Conservation (phyloP, 2,888 invertebrate species). For the Pycnomerus fuliginosus region DNA sequence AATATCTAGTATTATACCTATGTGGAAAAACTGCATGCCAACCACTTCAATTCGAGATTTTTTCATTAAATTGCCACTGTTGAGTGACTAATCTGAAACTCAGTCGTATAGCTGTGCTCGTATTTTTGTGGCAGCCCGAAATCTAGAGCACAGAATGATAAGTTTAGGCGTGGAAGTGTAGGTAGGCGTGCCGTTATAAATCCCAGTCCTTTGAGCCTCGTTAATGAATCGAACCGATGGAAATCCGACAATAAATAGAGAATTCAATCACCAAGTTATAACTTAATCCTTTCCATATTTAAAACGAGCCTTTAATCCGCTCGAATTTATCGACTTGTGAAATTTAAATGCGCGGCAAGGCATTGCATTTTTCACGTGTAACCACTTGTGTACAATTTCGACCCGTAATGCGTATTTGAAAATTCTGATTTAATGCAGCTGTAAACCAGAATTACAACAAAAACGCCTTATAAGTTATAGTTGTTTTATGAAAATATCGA, state of each 20-base stretch:
- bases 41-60: too few species aligned
- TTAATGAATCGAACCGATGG: conserved; percentile 11
- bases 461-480: conserved; percentile 26
- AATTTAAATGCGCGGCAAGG: conserved; percentile 25
- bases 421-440: conserved; percentile 31
- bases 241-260: conserved; percentile 20
- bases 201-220: conserved; percentile 4
- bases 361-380: conserved; percentile 18
- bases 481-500: conserved; percentile 29
- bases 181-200: conserved; percentile 15
- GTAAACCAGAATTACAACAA: conserved; percentile 31
- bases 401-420: conserved; percentile 24
- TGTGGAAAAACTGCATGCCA: too few species aligned
- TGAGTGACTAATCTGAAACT: too few species aligned
- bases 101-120: too few species aligned
- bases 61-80: too few species aligned
- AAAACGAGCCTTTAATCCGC: conserved; percentile 24
- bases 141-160: too few species aligned
- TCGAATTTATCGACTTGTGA: conserved; percentile 28
- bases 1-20: too few species aligned
- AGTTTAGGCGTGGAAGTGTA: too few species aligned
- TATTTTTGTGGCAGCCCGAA: too few species aligned
- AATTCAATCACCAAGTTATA: conserved; percentile 24
- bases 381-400: conserved; percentile 21
- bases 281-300: conserved; percentile 23